Base-by-base conservation (phyloP, 2,888 invertebrate species). In the Sepioteuthis lessoniana region DNA sequence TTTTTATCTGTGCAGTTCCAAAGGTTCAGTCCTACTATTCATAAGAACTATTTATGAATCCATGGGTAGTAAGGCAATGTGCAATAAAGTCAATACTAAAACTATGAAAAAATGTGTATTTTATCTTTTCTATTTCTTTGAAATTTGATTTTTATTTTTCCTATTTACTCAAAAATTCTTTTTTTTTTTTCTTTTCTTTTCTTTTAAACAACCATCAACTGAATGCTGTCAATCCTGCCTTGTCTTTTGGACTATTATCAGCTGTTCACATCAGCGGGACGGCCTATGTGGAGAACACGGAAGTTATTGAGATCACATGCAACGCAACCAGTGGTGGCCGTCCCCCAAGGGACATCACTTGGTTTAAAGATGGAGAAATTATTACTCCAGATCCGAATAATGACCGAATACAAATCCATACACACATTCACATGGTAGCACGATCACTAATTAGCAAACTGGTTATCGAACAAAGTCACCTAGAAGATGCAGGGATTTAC, bases 361-460 rank as follows among this genome's bases (percentile, higher is more conserved):
- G 93, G 93, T 93, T 93, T 93, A 93, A 93, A 93, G 93, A 93
- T 93, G 93, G 93, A 60, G 93, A 93, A 60, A 93, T 93, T 93
- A 93, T 93, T 93, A 93, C 50, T 93, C 38, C 93, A 60, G 93
- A 60, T 47, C 37, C 55, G 28, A 60, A 35, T 35, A 50, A 50
- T 93, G 92, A 92, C 38, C 31, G 93, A 50, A 93, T 93, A 60
- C 55, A 60, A 38, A 93, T 93, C 93, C 42, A 50, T 50, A 50
- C 50, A 93, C 25, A 60, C 50, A n/a, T 60, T 37, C 93, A 93
- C 93, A 37, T 55, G 93, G 93, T 93, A 38, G 60, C 55, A 35
- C 93, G 93, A 50, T 47, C 93, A n/a, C 37, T 93, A 37, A 60
- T 93, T 38, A 93, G 93, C 50, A 60, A 93, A 35, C 55, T 93